Evolutionary conservation across 2,888 invertebrate species (phyloP), one percentile per base, ranked within the genome.

Genomic region (Lucinisca nassula): DNA sequence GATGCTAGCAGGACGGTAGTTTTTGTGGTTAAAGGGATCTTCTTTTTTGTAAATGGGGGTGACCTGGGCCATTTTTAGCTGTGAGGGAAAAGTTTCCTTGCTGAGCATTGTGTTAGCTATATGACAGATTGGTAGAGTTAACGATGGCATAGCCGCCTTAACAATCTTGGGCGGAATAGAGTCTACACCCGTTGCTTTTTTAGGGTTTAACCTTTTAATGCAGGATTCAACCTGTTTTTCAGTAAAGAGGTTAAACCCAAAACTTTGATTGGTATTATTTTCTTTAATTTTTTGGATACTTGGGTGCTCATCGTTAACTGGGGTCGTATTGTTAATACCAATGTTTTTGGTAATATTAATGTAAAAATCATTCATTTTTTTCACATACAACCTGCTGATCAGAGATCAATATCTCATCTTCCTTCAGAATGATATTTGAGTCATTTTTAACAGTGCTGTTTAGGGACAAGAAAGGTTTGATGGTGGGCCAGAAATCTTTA

Each of bases 1-100:
- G 32, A 77, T 82, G 67, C 82, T 82, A 10, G 78, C 77, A 72
- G 82, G 77, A 30, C 77, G 77, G 32, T 79, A 84, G 27, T 84
- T 73, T 83, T 78, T 72, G 35, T 24, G 77, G 37, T n/a, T 21
- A 30, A 76, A 82, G 30, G 67, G 76, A 32, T 83, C 76, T 35
- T 82, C 78, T 58, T 83, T 83, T 58, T 83, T 83, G 73, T 37
- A 83, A 40, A 82, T n/a, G 0, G 82, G 76, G n/a, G 67, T 76
- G 24, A 82, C 51, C 32, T 82, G 76, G 27, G 67, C 82, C 10
- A 35, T 61, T 70, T 76, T 82, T 1, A 82, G 49, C n/a, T 27
- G 24, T 10, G 61, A 21, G 14, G 55, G 77, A 30, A 83, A 72
- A n/a, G 21, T 74, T 30, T 61, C 24, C 38, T 38, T 74, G 14